A percentile compares a stretch with the other conserved stretches of the same genome.
phyloP scores from a whole-genome alignment of 2,113 vertebrate genomes.

The Passerina amoena region DNA sequence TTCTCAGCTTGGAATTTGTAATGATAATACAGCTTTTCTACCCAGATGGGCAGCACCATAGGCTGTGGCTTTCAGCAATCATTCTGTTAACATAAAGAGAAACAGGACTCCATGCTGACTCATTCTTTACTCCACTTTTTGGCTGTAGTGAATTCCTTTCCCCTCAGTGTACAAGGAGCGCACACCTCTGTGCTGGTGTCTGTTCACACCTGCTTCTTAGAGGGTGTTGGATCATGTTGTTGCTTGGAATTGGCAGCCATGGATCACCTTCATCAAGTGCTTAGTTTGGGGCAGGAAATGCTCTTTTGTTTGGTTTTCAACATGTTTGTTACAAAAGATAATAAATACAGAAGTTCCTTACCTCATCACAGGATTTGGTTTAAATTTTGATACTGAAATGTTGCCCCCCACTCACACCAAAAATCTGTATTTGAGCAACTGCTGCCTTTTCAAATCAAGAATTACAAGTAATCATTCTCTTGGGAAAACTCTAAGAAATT shows the following conservation, averaged over 20 bases:
- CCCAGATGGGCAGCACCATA: not conserved
- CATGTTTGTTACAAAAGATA: not conserved
- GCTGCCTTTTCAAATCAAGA: not conserved
- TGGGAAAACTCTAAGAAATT: not conserved
- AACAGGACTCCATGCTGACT: not conserved
- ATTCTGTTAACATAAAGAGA: not conserved
- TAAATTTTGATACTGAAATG: not conserved
- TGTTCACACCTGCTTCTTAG: not conserved
- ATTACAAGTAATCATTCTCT: not conserved
- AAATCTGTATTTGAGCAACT: not conserved
- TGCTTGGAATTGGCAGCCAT: not conserved
- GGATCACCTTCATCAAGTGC: not conserved
- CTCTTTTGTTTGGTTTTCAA: not conserved
- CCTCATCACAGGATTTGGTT: not conserved
- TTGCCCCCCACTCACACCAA: not conserved
- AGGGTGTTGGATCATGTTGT: not conserved
- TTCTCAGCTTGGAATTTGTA: not conserved
- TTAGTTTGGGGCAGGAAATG: not conserved
- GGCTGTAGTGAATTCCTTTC: not conserved
- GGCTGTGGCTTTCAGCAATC: not conserved
- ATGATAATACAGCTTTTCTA: not conserved
- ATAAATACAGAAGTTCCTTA: not conserved
- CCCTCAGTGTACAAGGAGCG: not conserved
- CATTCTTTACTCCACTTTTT: not conserved
- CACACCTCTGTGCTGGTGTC: not conserved